A percentile compares a stretch with the other conserved stretches of the same genome.
These are phyloP conservation scores for Lordiphosa collinella DNA, from an alignment of 1,140 invertebrate genomes.

Conservation along the genomic window DNA sequence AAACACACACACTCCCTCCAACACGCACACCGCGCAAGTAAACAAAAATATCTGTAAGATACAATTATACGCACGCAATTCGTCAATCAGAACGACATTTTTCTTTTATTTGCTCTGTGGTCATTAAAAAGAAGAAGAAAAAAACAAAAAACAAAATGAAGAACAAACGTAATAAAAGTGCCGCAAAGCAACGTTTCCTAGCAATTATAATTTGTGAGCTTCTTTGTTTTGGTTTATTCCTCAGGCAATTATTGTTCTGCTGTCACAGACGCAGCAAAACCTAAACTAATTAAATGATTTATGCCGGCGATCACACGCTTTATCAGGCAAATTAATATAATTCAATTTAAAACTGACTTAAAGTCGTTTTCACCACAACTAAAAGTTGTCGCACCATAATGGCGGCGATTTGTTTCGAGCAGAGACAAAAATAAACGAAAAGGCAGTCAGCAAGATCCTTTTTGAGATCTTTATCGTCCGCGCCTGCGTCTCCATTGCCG, in stretches of 20 bases:
- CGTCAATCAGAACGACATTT: slow-evolving; percentile 79
- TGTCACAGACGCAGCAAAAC: slow-evolving; percentile 40
- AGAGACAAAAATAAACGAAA: slow-evolving; percentile 15
- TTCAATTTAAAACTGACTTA: slow-evolving; percentile 71
- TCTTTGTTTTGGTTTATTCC: slow-evolving; percentile 42
- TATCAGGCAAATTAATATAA: slow-evolving; percentile 73
- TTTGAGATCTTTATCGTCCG: slow-evolving; percentile 69
- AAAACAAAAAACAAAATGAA: slow-evolving; percentile 38
- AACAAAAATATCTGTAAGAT: slow-evolving; percentile 74
- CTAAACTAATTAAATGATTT: slow-evolving; percentile 76
- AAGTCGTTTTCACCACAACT: slow-evolving; percentile 77
- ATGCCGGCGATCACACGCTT: slow-evolving; percentile 57
- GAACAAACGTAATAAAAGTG: slow-evolving; percentile 67
- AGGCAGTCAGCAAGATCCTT: slow-evolving; percentile 72
- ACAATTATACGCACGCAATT: slow-evolving; percentile 79
- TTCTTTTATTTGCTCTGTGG: slow-evolving; percentile 74
- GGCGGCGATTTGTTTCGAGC: slow-evolving; percentile 57
- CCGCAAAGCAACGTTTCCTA: slow-evolving; percentile 65
- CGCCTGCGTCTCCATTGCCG: slow-evolving; percentile 21
- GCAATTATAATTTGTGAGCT: slow-evolving; percentile 48
- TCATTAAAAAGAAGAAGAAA: slow-evolving; percentile 55
- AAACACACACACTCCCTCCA: slow-evolving; percentile 23
- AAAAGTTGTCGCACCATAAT: slow-evolving; percentile 72
- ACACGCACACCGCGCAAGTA: slow-evolving; percentile 62
- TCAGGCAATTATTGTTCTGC: slow-evolving; percentile 64